phyloP scores from a whole-genome alignment of 2,888 invertebrate species.

The Cheilosia vulpina region DNA sequence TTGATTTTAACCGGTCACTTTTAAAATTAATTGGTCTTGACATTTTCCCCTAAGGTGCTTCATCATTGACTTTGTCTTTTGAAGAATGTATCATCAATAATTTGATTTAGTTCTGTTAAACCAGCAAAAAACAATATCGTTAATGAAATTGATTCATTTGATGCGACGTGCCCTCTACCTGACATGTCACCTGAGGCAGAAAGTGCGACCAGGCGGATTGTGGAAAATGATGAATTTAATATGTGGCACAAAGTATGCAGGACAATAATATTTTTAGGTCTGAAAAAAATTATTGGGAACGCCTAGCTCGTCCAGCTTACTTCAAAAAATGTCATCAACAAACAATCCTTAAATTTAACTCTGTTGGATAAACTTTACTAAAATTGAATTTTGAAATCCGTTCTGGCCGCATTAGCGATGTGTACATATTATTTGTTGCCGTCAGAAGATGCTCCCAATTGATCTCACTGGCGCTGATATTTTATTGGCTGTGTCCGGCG shows the following conservation, averaged over 20 bases:
- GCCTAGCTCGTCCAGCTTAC: too few species aligned
- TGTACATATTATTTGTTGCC: background rate
- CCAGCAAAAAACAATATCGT: background rate
- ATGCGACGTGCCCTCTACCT: background rate
- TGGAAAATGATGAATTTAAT: too few species aligned
- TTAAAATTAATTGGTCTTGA: slow-evolving; percentile 25
- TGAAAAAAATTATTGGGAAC: too few species aligned
- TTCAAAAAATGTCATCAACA: too few species aligned
- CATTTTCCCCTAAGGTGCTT: slow-evolving; percentile 1
- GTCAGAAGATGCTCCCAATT: background rate
- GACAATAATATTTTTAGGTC: too few species aligned
- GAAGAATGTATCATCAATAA: slow-evolving; percentile 25
- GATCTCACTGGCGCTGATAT: slow-evolving; percentile 4
- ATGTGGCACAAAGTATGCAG: too few species aligned
- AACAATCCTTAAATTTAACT: too few species aligned
- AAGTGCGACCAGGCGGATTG: background rate
- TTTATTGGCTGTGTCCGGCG: slow-evolving; percentile 12
- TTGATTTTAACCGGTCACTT: slow-evolving; percentile 3
- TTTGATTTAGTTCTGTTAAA: background rate
- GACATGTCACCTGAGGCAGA: too few species aligned
- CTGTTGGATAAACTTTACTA: too few species aligned
- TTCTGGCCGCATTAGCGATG: too few species aligned
- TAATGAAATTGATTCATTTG: background rate
- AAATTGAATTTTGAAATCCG: too few species aligned
- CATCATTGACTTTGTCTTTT: slow-evolving; percentile 17